Evolutionary conservation across 2,113 vertebrate species (phyloP).

Genomic region (Periophthalmus modestus): DNA sequence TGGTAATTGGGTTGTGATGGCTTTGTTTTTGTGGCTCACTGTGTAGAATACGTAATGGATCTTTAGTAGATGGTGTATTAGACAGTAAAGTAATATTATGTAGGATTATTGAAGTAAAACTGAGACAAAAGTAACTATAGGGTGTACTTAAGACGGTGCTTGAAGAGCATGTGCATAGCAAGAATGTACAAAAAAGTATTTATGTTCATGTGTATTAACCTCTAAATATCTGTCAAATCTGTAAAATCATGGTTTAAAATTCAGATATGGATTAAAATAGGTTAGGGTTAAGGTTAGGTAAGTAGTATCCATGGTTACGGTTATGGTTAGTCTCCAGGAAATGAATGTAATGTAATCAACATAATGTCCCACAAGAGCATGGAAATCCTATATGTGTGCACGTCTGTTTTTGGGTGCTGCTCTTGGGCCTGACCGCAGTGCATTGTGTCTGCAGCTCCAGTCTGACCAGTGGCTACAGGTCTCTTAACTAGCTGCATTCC

Average conservation of each 20-base stretch:
- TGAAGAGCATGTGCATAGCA: too few relatives aligned
- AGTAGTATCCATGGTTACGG: too few relatives aligned
- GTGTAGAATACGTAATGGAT: slow-evolving; percentile 23
- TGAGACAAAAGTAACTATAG: not conserved
- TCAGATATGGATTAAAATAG: too few relatives aligned
- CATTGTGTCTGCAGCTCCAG: slow-evolving; percentile 38
- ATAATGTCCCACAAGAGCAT: too few relatives aligned
- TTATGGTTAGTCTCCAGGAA: too few relatives aligned
- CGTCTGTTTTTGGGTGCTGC: slow-evolving; percentile 14
- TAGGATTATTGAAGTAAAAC: not conserved
- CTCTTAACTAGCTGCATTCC: slow-evolving; percentile 23
- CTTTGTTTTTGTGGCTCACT: slow-evolving; percentile 9
- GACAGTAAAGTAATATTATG: not conserved
- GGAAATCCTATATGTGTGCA: not conserved
- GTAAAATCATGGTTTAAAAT: too few relatives aligned
- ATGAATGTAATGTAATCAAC: too few relatives aligned
- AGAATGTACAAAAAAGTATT: not conserved
- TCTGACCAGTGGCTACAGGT: slow-evolving; percentile 56
- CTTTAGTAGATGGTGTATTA: slow-evolving; percentile 1
- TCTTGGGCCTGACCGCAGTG: slow-evolving; percentile 30
- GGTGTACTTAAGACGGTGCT: not conserved
- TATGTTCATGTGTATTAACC: not conserved
- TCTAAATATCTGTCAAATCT: too few relatives aligned
- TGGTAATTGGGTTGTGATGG: slow-evolving; percentile 30
- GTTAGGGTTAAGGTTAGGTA: too few relatives aligned